Base-by-base conservation (phyloP, 2,888 invertebrate species). In the Zygogramma bicolorata region DNA sequence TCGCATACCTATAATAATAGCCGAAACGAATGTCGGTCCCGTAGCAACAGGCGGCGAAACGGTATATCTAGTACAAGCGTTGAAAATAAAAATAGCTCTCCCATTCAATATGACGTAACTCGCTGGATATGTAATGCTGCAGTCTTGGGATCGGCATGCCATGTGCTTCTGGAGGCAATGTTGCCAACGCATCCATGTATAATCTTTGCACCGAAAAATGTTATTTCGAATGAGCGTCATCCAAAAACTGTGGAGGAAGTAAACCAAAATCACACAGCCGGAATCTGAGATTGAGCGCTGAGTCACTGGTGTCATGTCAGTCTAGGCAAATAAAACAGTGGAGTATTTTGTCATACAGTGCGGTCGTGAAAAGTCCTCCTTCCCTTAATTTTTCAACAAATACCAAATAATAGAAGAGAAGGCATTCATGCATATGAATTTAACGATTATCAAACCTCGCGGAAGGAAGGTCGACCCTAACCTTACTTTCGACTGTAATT, bases 41-140 rank as follows among this genome's bases (percentile, higher is more conserved):
- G 68, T 72, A 68, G 71, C 71, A 68, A 68, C 71, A 72, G 67
- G 46, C 65, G 59, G 46, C 65, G 58, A 70, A 68, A 71, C 71
- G 67, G 71, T 71, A 71, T 66, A 62, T 71, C 57, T 71, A 72
- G 68, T 68, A 65, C 62, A 59, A 62, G 53, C 27, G 38, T 25
- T 29, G 34, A 13, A 29, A n/a, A 58, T 58, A 68, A 60, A 72
- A 68, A 72, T 71, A 71, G 71, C 49, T 42, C 4, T 46, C 46
- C 65, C 59, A 65, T 69, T 67, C 71, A 25, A 10, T 10, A 67
- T 72, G 71, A 72, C 68, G 71, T 42, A 68, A 72, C 58, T 20
- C 49, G 60, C 10, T 53, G 25, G 22, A 53, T 25, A 25, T 22
- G 53, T 53, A 53, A 53, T 53, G 53, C n/a, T n/a, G n/a, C 53